Base-by-base conservation (phyloP, 2,888 invertebrate genomes). In the Cheilosia vulpina region DNA sequence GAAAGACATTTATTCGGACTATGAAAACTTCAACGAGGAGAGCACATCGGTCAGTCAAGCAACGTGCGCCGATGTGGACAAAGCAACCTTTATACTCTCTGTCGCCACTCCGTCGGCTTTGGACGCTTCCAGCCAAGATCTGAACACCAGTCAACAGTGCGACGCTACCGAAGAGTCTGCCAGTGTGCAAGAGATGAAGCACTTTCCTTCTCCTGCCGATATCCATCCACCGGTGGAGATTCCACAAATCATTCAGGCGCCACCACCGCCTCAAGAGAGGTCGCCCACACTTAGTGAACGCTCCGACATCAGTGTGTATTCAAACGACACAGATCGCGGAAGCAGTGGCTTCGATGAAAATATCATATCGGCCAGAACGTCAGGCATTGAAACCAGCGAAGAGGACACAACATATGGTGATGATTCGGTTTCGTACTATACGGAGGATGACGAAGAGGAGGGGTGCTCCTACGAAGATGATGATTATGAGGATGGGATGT, bases 291-390 rank as follows among this genome's bases (percentile, higher is more conserved):
- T 66, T 21, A 87, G 75, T 55, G 76, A 47, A 55, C n/a, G 75
- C 11, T 15, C 82, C 24, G 55, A 68, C 19, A 47, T 45, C 7
- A 77, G 76, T 52, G 72, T 62, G 6, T 73, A 60, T 50, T 85
- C 85, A 0, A 60, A 78, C 27, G 69, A 81, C 60, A 87, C 87
- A 15, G 88, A 87, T 53, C 88, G 76, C 19, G 88, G 87, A 1
- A 89, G 89, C 45, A 92, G 91, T 68, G 92, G 92, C 5, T 92
- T 91, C 80, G 90, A 90, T 38, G 92, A 92, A 72, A 89, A 89
- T 38, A 87, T 88, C 4, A 88, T 89, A 6, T 90, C 90, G 15
- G 90, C 90, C 38, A 88, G 87, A 6, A 91, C 91, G 1, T 92
- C 92, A 0, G 92, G 91, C 2, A 91, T 91, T 71, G 90, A 90